These are phyloP conservation scores for Abramis brama DNA, from an alignment of 2,113 vertebrate genomes.

Conservation along the genomic window DNA sequence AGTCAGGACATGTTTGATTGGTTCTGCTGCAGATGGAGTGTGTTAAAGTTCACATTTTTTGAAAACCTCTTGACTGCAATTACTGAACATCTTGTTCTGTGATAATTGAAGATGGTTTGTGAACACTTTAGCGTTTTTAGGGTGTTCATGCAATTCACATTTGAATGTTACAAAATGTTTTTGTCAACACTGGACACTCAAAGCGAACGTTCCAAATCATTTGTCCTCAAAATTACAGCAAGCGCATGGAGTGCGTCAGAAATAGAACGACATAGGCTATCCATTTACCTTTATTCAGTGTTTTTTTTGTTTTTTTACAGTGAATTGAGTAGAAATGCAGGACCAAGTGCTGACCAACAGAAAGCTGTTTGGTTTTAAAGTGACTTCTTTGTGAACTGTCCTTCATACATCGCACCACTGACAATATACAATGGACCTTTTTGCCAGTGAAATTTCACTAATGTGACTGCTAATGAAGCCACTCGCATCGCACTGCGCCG, in stretches of 20 bases:
- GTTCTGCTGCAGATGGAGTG: not conserved
- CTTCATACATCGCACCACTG: not conserved
- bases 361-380: not conserved
- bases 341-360: not conserved
- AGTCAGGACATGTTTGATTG: not conserved
- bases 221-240: not conserved
- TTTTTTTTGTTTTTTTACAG: not conserved
- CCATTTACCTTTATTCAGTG: not conserved
- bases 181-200: not conserved
- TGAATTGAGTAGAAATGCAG: not conserved
- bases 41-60: constrained; percentile 16
- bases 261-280: not conserved
- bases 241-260: not conserved
- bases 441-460: not conserved
- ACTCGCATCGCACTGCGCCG: not conserved
- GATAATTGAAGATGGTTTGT: not conserved
- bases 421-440: not conserved
- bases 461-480: not conserved
- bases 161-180: not conserved
- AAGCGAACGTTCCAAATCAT: not conserved
- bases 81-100: not conserved
- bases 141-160: not conserved
- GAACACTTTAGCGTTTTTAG: not conserved
- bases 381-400: not conserved
- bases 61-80: not conserved